These are phyloP conservation scores for Solen grandis DNA, from an alignment of 1,140 invertebrate species.

Conservation along the genomic window DNA sequence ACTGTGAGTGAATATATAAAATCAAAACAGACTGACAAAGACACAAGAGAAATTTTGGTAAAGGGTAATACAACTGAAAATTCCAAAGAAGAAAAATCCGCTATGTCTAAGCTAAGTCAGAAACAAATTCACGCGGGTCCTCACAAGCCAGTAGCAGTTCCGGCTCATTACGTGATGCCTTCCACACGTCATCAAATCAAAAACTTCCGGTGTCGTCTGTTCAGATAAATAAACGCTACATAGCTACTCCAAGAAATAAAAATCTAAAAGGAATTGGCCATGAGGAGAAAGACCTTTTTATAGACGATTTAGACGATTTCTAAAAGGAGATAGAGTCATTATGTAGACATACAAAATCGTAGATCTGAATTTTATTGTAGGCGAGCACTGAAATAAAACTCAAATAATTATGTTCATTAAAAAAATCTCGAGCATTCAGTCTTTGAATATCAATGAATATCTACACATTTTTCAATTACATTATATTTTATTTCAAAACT, in stretches of 20 bases:
- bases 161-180: background rate
- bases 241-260: constrained; percentile 5
- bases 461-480: too few species aligned
- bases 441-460: too few species aligned
- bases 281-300: constrained; percentile 23
- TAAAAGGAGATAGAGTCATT: too few species aligned
- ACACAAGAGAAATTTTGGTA: background rate
- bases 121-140: background rate
- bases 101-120: background rate
- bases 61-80: background rate
- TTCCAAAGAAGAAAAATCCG: background rate
- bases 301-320: constrained; percentile 41
- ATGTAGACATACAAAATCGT: too few species aligned
- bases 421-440: too few species aligned
- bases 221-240: background rate
- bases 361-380: too few species aligned
- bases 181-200: background rate
- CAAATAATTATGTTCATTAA: too few species aligned
- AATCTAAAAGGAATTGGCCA: constrained; percentile 27
- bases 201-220: background rate
- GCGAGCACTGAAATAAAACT: too few species aligned
- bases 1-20: background rate
- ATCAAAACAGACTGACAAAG: background rate
- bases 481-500: too few species aligned
- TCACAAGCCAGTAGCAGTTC: background rate